A percentile compares a stretch with the other conserved stretches of the same genome.
Evolutionary conservation across 2,888 invertebrate species (phyloP).

Genomic region (Drosophila hamatofila): DNA sequence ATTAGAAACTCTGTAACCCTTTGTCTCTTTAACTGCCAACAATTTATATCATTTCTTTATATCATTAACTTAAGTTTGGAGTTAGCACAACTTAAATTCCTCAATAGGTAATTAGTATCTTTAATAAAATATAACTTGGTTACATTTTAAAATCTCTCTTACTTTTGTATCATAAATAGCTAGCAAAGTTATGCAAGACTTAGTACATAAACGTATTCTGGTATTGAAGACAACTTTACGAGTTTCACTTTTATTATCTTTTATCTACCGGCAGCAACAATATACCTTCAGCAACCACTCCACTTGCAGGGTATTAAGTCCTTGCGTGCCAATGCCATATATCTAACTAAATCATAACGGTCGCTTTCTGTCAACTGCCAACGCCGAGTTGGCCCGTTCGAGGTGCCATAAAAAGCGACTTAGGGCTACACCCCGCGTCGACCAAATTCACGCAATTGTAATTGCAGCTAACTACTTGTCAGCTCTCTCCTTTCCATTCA

Average conservation of each 20-base stretch:
- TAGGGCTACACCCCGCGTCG: slow-evolving; percentile 52
- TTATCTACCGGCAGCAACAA: too few species aligned
- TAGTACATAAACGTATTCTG: neutral
- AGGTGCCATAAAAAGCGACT: slow-evolving; percentile 79
- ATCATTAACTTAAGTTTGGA: too few species aligned
- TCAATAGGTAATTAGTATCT: too few species aligned
- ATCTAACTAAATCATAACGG: slow-evolving; percentile 73
- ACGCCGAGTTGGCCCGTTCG: slow-evolving; percentile 22
- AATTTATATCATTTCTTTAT: too few species aligned
- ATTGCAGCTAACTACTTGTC: slow-evolving; percentile 74
- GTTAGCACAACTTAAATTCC: too few species aligned
- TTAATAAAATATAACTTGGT: too few species aligned
- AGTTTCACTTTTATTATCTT: neutral
- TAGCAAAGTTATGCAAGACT: too few species aligned
- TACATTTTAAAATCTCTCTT: too few species aligned
- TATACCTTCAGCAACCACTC: neutral
- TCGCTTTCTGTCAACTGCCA: slow-evolving; percentile 44
- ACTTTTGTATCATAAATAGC: too few species aligned
- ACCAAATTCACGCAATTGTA: slow-evolving; percentile 54
- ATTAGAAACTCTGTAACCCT: too few species aligned
- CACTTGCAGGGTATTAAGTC: slow-evolving; percentile 35
- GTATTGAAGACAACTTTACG: too few species aligned
- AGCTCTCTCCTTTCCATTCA: neutral
- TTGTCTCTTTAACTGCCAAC: too few species aligned
- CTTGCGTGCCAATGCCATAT: slow-evolving; percentile 53